Base-by-base conservation (phyloP, 2,797 vertebrate genomes). In the Macropodus opercularis region DNA sequence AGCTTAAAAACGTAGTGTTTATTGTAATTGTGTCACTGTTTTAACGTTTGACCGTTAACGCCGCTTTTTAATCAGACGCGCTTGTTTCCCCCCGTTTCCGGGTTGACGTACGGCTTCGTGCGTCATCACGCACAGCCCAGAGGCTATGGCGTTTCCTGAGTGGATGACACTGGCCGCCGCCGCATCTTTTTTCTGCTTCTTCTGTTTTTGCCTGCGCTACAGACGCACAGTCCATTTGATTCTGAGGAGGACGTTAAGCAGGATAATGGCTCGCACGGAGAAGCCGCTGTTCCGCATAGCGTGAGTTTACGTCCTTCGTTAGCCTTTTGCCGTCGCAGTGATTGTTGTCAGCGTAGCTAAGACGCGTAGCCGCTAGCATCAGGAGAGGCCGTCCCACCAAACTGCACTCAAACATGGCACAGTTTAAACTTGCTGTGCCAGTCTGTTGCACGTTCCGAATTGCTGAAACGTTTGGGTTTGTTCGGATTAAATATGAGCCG, bases 221-320 rank as follows among this genome's bases (percentile, higher is more conserved):
- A 75, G 83, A 21, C 76, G 83, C 1, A 2, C 42, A 1, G 55
- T 59, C 17, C 69, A 44, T 22, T 34, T 14, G 19, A 27, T 81
- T 15, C 81, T 77, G 80, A 87, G 77, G 9, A 82, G 65, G 18
- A 1, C 77, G 1, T 11, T 86, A 0, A 56, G 6, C 19, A 75
- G 40, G 43, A 59, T 90, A n/a, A 98, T 98, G 96, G 96, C 95
- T 13, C 92, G 94, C 12, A 93, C 95, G 11, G 93, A 94, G 79
- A 94, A 91, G 80, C 91, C 96, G 31, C 77, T 98, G 43, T 97
- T 98, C 84, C 93, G 95, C 77, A 93, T 98, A 36, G 96, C 95
- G 96, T 98, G 72, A 94, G 95, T 94, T 21, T 1, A 2, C 4
- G 3, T 13, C 9, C 19, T 14, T 10, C 2, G 2, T 31, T 11